Evolutionary conservation across 2,888 invertebrate genomes (phyloP), one percentile per base, ranked within the genome.

Genomic region (Nemurella pictetii): DNA sequence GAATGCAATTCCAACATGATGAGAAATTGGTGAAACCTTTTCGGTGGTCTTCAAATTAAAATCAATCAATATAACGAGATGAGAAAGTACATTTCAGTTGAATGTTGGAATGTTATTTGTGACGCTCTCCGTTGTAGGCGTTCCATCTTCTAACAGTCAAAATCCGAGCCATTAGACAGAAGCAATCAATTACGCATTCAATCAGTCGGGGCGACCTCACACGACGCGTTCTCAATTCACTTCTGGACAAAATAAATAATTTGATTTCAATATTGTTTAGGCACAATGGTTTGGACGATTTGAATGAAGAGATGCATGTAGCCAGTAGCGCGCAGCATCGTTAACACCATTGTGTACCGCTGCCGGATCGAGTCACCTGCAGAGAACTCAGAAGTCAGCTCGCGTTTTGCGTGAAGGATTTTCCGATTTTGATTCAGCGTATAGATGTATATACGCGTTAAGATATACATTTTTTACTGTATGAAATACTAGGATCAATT

Each of bases 121-220:
- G 55, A 2, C 55, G 9, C 15, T 55, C 15, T 55, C 15, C 9
- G 20, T 15, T 7, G 55, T 55, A 55, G 55, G 55, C 55, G 55
- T 55, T 55, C 55, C 55, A 20, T 55, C 55, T 55, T 55, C n/a
- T n/a, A 75, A 9, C 7, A 75, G 32, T 81, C 80, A 81, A 36
- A 82, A 82, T 29, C 55, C 82, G 29, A 36, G 29, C 55, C 28
- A 82, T 82, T 82, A 82, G 82, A 82, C 82, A 82, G 82, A 82
- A 36, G 82, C 72, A 82, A 82, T 82, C 82, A 55, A 82, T 82
- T 82, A 82, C 26, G 82, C 28, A 82, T 82, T 82, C 82, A 82
- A 82, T 82, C 82, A 82, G 55, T 20, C 72, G n/a, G 55, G 26
- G 27, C 72, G 36, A 82, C 82, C 82, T 26, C 82, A 82, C 82